phyloP scores from a whole-genome alignment of 2,797 vertebrate species.

The Heteromormyrus szaboi region DNA sequence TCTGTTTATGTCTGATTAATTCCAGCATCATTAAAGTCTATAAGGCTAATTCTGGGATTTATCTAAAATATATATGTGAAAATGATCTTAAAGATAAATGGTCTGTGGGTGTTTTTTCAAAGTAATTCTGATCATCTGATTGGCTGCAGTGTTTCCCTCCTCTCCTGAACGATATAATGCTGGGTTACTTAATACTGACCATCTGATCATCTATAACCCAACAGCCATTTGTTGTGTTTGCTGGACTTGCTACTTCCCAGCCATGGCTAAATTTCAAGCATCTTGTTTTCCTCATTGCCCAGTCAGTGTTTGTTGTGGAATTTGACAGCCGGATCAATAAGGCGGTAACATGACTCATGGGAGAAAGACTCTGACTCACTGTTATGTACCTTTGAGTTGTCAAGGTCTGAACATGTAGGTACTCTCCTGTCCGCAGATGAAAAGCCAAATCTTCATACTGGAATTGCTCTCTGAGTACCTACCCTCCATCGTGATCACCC shows the following conservation, averaged over 20 bases:
- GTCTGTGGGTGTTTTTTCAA: background rate
- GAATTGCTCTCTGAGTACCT: constrained; percentile 86
- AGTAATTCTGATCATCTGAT: background rate
- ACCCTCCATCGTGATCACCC: constrained; percentile 89
- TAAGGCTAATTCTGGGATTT: background rate
- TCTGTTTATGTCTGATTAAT: background rate
- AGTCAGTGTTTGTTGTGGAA: background rate
- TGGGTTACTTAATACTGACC: background rate
- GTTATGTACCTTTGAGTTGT: background rate
- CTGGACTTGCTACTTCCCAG: background rate
- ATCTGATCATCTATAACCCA: background rate
- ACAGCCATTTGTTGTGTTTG: background rate
- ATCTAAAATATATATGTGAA: background rate
- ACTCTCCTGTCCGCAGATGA: background rate
- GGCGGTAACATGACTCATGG: background rate
- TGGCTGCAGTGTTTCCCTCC: background rate
- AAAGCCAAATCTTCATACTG: constrained; percentile 47
- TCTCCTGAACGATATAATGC: background rate
- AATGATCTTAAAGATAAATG: background rate
- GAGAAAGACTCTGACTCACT: background rate
- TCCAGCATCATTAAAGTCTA: background rate
- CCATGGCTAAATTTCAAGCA: background rate
- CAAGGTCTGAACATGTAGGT: background rate
- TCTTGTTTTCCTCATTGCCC: background rate
- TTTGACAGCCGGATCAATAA: background rate